These are phyloP conservation scores for Heteronetta atricapilla DNA, from an alignment of 2,113 vertebrate genomes.

Conservation along the genomic window DNA sequence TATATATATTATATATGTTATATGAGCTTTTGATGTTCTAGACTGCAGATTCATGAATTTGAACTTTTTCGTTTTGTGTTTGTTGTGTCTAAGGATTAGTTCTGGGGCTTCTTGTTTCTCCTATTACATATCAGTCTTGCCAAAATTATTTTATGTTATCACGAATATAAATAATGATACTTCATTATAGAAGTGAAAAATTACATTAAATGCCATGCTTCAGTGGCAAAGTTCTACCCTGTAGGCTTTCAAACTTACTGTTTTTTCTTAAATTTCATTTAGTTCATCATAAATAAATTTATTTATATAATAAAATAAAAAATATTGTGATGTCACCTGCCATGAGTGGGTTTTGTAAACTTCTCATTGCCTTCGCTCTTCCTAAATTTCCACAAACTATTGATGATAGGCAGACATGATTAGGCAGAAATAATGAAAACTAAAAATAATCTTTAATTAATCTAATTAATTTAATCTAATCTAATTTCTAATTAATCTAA, in stretches of 20 bases:
- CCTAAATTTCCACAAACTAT: background rate
- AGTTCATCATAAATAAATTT: background rate
- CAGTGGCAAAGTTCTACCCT: background rate
- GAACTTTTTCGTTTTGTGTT: background rate
- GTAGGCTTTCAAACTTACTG: background rate
- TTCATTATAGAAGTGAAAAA: background rate
- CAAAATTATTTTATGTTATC: background rate
- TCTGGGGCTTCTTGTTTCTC: background rate
- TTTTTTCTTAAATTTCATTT: conserved; percentile 13
- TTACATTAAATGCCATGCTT: background rate
- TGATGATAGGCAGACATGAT: background rate
- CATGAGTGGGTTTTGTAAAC: background rate
- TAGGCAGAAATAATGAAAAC: background rate
- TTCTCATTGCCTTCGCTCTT: background rate
- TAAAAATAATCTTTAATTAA: background rate
- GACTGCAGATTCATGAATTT: background rate
- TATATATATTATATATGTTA: background rate
- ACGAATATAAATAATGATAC: background rate
- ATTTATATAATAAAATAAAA: background rate
- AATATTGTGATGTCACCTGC: background rate
- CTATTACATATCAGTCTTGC: background rate
- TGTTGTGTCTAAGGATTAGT: background rate
- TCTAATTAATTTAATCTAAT: too few relatives aligned
- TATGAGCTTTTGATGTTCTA: background rate
- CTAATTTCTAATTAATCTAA: too few relatives aligned